Base-by-base conservation (phyloP, 2,797 vertebrate species). In the Salarias fasciatus region DNA sequence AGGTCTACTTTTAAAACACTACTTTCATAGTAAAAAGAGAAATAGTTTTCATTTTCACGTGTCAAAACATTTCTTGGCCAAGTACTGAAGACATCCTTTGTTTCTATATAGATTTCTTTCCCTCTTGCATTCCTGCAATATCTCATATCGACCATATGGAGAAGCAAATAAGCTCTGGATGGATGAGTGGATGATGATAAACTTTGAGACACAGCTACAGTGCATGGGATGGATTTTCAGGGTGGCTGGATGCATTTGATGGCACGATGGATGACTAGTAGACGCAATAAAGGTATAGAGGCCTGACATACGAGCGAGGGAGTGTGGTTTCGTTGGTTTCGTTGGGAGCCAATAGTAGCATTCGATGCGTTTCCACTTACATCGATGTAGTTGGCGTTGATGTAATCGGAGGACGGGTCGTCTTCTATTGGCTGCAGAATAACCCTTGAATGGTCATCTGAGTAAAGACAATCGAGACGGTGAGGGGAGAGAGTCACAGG, bases 311-410 rank as follows among this genome's bases (percentile, higher is more conserved):
- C 87, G 93, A 94, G 91, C 88, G 91, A 92, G 88, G 92, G 91
- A 86, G 84, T 88, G 88, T 91, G 90, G 89, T 90, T 91, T 91
- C 90, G 88, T 85, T 91, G 90, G 89, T 90, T 91, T 91, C 92
- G 89, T 91, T 92, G 90, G 87, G 90, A 91, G 91, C 89, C 89
- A 92, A 93, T 90, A 92, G 91, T 92, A 92, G 89, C 89, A 88
- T 91, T 90, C 91, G 89, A 85, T 87, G 90, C 89, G 86, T 90
- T 92, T 91, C 90, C 92, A 99, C 98, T 99, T 97, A 99, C 98
- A 91, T 99, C 98, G 91, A 99, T 99, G 90, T 99, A 99, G 95
- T 99, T 99, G 92, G 97, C 98, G 93, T 99, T 99, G 93, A 99
- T 99, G 91, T 99, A 99, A 93, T 99, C 98, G 65, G 98, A 99